Percentiles rank a stretch among this genome's conserved stretches.
These are phyloP conservation scores for Sebastes dallii DNA, from an alignment of 2,797 vertebrate genomes.

Conservation along the genomic window DNA sequence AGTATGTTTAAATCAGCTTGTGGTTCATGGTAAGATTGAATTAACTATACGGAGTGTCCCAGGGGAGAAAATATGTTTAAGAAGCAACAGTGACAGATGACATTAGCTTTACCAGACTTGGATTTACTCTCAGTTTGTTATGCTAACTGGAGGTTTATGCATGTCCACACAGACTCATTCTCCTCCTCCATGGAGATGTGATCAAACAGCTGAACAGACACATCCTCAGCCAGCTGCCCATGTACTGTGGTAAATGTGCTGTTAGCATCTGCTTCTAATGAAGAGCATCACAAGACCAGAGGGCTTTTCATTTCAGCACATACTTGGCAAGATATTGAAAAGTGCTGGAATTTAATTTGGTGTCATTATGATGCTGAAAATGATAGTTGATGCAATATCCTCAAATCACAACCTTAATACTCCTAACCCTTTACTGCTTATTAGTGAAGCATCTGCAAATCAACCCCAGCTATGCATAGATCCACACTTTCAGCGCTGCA, in stretches of 20 bases:
- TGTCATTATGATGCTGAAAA: background rate
- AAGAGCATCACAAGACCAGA: background rate
- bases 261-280: background rate
- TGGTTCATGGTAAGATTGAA: conserved; percentile 5
- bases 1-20: background rate
- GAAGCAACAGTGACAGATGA: background rate
- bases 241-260: background rate
- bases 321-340: background rate
- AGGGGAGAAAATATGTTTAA: background rate
- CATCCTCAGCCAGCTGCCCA: background rate
- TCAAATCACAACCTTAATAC: background rate
- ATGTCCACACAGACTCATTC: background rate
- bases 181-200: background rate
- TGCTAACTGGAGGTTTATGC: background rate
- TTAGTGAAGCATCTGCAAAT: background rate
- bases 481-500: background rate
- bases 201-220: background rate
- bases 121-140: background rate
- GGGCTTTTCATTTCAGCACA: background rate
- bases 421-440: background rate
- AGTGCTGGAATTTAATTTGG: background rate
- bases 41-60: background rate
- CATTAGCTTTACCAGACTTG: background rate
- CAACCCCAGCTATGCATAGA: background rate
- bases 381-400: background rate